These are phyloP conservation scores for Trissolcus brochymenae DNA, from an alignment of 2,888 invertebrate genomes.

Conservation along the genomic window DNA sequence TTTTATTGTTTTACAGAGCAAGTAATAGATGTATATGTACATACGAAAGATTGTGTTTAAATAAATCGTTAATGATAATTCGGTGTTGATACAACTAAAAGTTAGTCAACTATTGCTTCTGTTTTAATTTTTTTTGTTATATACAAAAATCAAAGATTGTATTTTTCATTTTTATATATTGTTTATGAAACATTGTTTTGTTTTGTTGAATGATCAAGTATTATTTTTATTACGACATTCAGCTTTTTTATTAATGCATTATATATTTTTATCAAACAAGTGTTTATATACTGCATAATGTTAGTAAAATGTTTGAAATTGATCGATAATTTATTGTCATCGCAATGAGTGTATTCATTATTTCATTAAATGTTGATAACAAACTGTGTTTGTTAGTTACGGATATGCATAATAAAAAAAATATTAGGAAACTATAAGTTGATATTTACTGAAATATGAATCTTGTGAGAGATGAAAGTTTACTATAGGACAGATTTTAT, in stretches of 20 bases:
- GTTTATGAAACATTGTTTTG: too few species aligned
- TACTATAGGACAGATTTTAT: not conserved
- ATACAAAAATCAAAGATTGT: too few species aligned
- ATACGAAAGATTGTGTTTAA: too few species aligned
- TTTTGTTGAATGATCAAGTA: too few species aligned
- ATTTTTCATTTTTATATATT: too few species aligned
- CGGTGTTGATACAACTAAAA: too few species aligned
- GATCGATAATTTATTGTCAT: slow-evolving; percentile 42
- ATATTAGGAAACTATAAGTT: slow-evolving; percentile 36
- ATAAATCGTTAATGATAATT: too few species aligned
- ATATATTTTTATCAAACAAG: not conserved
- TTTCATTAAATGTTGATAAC: slow-evolving; percentile 14
- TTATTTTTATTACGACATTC: not conserved
- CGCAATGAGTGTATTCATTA: slow-evolving; percentile 16
- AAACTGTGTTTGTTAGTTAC: slow-evolving; percentile 50
- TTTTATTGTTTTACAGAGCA: too few species aligned
- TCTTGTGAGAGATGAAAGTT: too few species aligned
- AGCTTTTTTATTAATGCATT: not conserved
- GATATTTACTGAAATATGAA: slow-evolving; percentile 7
- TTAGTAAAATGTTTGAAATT: slow-evolving; percentile 22
- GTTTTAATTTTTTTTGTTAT: too few species aligned
- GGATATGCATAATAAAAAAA: slow-evolving; percentile 42
- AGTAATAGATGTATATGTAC: too few species aligned
- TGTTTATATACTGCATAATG: slow-evolving; percentile 9
- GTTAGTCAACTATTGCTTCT: too few species aligned